Evolutionary conservation across 1,140 invertebrate species (phyloP), one percentile per base, ranked within the genome.

Genomic region (Scylla paramamosain): DNA sequence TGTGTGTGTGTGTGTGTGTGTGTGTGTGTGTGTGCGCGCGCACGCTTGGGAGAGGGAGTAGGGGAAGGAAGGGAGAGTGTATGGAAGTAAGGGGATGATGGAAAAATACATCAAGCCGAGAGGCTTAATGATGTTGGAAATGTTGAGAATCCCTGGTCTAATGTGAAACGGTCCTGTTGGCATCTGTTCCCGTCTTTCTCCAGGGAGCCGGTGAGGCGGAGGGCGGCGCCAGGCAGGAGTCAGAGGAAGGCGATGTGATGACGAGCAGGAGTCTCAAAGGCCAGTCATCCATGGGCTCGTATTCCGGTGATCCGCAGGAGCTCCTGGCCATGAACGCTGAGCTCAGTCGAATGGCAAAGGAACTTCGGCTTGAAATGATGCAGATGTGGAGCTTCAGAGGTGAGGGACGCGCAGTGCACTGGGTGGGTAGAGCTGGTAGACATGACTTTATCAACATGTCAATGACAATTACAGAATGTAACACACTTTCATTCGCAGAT

Each of bases 381-480:
- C 92, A 95, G 12, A 95, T 95, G 94, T 95, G 94, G 94, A 95
- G 94, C 86, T 95, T 88, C 83, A 87, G 94, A 89, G 94, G 94
- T 95, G 48, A 67, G 94, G 25, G 77, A 8, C 4, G 32, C 7
- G 12, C 0, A 0, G n/a, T 20, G 52, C n/a, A 29, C 0, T 25
- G 10, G 6, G 39, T 25, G 28, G 46, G 1, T 1, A 10, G 48
- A 92, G 91, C 16, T 67, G 4, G 12, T 12, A 25, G 46, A 25
- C 2, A 20, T 88, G 86, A 12, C 86, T 88, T 25, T 10, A 25
- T 59, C 52, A 59, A 20, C 12, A 12, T 59, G 20, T 59, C 39
- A 39, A 6, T 39, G 39, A 39, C 39, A 39, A 2, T 39, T 39
- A 1, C 52, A 8, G 52, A 59, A 20, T 59, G 52, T 59, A 59